phyloP scores from a whole-genome alignment of 2,797 vertebrate genomes.

The Sebastes itinus region DNA sequence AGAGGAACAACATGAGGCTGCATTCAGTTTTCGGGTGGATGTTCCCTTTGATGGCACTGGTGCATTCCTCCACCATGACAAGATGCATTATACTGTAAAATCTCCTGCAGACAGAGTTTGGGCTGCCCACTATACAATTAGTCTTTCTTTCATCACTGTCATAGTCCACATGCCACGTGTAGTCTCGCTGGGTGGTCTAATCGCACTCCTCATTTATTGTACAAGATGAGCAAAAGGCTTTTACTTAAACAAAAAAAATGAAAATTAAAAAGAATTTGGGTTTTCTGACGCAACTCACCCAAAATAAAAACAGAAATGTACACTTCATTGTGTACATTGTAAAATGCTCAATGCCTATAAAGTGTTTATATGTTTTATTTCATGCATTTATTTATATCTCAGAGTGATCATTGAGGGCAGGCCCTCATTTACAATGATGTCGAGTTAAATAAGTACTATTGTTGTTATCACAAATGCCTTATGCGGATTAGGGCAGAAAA shows the following conservation, averaged over 20 bases:
- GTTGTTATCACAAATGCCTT: not conserved
- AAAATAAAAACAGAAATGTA: not conserved
- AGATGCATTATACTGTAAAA: slow-evolving; percentile 18
- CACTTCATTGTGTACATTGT: not conserved
- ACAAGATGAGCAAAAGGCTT: not conserved
- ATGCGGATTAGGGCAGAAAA: not conserved
- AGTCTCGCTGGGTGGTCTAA: slow-evolving; percentile 31
- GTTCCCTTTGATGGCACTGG: slow-evolving; percentile 17
- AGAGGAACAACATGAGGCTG: not conserved
- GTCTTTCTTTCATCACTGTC: slow-evolving; percentile 27
- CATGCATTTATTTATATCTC: no score
- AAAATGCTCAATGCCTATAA: not conserved
- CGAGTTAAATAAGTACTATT: no score
- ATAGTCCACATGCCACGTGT: not conserved
- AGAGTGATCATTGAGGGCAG: no score
- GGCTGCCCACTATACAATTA: slow-evolving; percentile 39
- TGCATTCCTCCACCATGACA: slow-evolving; percentile 36
- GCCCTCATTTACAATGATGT: no score
- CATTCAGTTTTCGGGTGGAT: slow-evolving; percentile 23
- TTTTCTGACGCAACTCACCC: not conserved
- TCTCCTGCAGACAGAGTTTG: slow-evolving; percentile 19
- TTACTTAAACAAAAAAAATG: not conserved
- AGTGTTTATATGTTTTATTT: not conserved
- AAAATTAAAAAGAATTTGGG: not conserved
- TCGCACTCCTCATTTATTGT: not conserved